phyloP scores from a whole-genome alignment of 2,113 vertebrate species.

The Isurus oxyrinchus region DNA sequence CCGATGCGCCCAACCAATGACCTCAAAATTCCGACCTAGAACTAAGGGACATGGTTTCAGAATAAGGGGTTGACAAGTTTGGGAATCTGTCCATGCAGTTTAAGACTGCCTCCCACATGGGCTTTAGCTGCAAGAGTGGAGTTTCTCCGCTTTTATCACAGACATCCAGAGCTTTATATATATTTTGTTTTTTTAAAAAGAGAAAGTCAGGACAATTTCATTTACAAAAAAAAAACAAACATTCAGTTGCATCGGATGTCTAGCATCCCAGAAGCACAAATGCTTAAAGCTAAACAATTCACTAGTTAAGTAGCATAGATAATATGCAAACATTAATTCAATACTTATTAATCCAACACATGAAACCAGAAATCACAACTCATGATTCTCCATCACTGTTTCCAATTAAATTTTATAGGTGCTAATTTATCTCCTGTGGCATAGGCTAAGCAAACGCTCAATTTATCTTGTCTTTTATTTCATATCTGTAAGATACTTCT shows the following conservation, averaged over 20 bases:
- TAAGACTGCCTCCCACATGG: constrained; percentile 85
- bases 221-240: background rate
- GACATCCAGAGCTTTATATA: constrained; percentile 73
- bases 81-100: constrained; percentile 73
- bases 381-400: background rate
- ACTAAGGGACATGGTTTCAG: too few species aligned
- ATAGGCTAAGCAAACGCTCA: background rate
- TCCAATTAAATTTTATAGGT: background rate
- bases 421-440: background rate
- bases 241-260: background rate
- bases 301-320: background rate
- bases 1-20: too few species aligned
- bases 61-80: too few species aligned
- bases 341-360: background rate
- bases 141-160: constrained; percentile 95
- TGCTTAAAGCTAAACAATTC: background rate
- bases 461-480: background rate
- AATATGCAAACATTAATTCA: background rate
- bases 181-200: too few species aligned
- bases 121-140: constrained; percentile 89
- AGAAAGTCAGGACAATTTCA: background rate
- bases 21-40: too few species aligned
- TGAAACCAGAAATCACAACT: background rate
- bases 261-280: background rate
- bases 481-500: background rate